Conservation (phyloP, 1,140 invertebrate genomes). For the Coptotermes formosanus region DNA sequence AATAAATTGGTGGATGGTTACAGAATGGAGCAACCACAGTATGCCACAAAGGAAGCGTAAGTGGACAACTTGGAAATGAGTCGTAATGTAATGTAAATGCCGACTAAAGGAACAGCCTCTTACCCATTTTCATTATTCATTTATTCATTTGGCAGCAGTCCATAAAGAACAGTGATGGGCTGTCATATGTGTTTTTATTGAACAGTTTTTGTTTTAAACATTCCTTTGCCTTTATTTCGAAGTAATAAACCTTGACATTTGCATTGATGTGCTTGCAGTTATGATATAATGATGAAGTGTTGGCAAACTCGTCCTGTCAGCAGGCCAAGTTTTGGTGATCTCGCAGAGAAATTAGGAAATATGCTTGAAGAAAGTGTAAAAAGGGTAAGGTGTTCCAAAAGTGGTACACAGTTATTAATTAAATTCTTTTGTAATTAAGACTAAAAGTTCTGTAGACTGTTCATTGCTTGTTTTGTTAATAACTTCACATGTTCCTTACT, state of each 20-base stretch:
- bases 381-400: conserved; percentile 58
- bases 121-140: not conserved
- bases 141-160: too few species aligned
- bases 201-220: too few species aligned
- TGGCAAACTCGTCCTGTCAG: conserved; percentile 76
- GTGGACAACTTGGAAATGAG: conserved; percentile 37
- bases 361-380: conserved; percentile 79
- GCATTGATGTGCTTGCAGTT: conserved; percentile 52
- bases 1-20: conserved; percentile 79
- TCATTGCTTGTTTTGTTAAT: too few species aligned
- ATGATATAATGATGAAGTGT: conserved; percentile 81
- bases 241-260: not conserved
- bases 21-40: conserved; percentile 80
- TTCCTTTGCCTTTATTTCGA: too few species aligned
- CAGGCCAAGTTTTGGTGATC: conserved; percentile 73
- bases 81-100: too few species aligned
- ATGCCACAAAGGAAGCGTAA: conserved; percentile 73
- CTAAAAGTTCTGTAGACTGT: too few species aligned
- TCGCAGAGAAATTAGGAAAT: conserved; percentile 71
- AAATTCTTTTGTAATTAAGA: too few species aligned
- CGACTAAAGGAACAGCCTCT: too few species aligned
- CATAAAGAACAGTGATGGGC: too few species aligned
- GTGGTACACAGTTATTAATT: not conserved
- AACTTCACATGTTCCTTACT: too few species aligned
- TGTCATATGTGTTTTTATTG: too few species aligned